These are phyloP conservation scores for Xyrichtys novacula DNA, from an alignment of 2,797 vertebrate genomes.

Conservation along the genomic window DNA sequence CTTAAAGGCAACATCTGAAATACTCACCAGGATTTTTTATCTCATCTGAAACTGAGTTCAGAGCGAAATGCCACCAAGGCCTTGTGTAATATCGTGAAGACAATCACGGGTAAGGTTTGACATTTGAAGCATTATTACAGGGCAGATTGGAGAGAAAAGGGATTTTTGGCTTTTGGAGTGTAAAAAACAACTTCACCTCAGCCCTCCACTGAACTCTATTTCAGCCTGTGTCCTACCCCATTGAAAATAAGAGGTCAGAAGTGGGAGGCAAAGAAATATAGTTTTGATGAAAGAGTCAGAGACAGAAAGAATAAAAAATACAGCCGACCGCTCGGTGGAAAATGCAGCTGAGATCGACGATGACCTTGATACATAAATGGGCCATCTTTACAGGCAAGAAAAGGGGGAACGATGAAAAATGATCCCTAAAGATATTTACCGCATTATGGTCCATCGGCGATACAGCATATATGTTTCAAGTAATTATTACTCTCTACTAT, in stretches of 20 bases:
- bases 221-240: conserved; percentile 22
- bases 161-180: conserved; percentile 35
- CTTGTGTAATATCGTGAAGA: conserved; percentile 53
- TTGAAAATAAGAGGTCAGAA: conserved; percentile 41
- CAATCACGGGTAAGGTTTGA: conserved; percentile 53
- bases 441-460: conserved; percentile 49
- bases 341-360: conserved; percentile 52
- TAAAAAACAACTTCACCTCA: conserved; percentile 42
- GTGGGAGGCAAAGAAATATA: not conserved
- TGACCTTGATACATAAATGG: conserved; percentile 76
- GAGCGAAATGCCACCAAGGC: conserved; percentile 53
- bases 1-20: conserved; percentile 24
- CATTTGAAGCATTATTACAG: conserved; percentile 68
- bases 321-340: conserved; percentile 23
- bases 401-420: conserved; percentile 21
- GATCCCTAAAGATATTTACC: conserved; percentile 61
- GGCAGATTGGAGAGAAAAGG: conserved; percentile 2
- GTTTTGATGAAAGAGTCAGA: conserved; percentile 14
- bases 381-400: conserved; percentile 48
- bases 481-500: conserved; percentile 52
- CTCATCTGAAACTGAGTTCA: conserved; percentile 45
- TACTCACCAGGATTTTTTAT: conserved; percentile 25
- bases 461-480: conserved; percentile 52
- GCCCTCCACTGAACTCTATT: conserved; percentile 33
- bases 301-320: conserved; percentile 20